phyloP scores from a whole-genome alignment of 2,888 invertebrate species.

The Emesis castigata region DNA sequence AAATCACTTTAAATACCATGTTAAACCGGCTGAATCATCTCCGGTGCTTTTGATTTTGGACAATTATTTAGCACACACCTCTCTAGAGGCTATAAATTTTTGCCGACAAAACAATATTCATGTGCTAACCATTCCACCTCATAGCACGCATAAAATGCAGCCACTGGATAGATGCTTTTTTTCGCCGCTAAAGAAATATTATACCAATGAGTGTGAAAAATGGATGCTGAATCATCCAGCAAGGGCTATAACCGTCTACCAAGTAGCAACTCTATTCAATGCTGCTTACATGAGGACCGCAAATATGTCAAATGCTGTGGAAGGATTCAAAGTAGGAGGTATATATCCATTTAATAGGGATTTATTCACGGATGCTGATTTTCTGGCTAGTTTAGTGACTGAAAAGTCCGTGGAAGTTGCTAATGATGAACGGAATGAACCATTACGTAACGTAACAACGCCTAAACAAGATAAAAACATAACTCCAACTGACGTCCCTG shows the following conservation, averaged over 20 bases:
- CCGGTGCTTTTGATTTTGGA: constrained; percentile 55
- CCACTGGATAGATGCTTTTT: constrained; percentile 52
- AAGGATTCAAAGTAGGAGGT: constrained; percentile 2
- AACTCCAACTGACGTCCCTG: no score
- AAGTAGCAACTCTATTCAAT: not conserved
- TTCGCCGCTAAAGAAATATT: constrained; percentile 50
- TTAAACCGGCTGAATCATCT: constrained; percentile 22
- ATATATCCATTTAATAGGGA: not conserved
- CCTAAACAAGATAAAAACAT: not conserved
- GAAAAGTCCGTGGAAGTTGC: not conserved
- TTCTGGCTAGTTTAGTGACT: not conserved
- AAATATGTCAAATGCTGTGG: not conserved
- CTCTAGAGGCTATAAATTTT: constrained; percentile 33
- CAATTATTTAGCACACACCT: constrained; percentile 42
- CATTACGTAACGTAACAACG: no score
- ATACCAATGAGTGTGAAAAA: constrained; percentile 60
- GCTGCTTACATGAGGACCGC: not conserved
- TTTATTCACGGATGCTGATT: not conserved
- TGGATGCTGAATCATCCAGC: constrained; percentile 66
- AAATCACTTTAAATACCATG: constrained; percentile 35
- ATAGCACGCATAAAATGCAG: constrained; percentile 44
- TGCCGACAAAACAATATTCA: constrained; percentile 37
- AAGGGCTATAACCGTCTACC: constrained; percentile 33
- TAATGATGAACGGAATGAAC: no score
- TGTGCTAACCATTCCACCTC: constrained; percentile 50